A percentile compares a stretch with the other conserved stretches of the same genome.
Evolutionary conservation across 2,113 vertebrate species (phyloP).

Genomic region (Cavia aperea): DNA sequence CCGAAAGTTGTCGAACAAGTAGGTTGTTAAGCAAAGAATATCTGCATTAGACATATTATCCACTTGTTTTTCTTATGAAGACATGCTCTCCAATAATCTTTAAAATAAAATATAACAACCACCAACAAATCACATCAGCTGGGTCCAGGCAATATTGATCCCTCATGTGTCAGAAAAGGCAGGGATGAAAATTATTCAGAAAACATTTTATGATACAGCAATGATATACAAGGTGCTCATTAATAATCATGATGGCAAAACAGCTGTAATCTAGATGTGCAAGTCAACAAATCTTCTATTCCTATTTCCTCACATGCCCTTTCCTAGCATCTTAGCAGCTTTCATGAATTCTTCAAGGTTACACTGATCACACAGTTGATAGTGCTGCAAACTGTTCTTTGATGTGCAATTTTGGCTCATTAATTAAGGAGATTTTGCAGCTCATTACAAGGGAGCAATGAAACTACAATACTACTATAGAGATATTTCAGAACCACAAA

Average conservation of each 20-base stretch:
- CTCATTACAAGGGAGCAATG: not conserved
- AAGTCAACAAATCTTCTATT: not conserved
- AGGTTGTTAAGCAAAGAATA: not conserved
- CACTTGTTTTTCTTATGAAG: not conserved
- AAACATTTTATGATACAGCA: not conserved
- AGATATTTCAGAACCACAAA: not conserved
- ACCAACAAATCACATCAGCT: not conserved
- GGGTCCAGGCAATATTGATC: not conserved
- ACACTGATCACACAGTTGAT: not conserved
- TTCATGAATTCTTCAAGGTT: not conserved
- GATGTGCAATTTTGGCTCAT: not conserved
- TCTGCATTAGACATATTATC: not conserved
- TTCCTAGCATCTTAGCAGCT: not conserved
- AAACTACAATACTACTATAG: not conserved
- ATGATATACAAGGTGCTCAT: not conserved
- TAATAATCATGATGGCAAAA: not conserved
- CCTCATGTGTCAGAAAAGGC: not conserved
- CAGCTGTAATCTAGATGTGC: not conserved
- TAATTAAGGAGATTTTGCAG: not conserved
- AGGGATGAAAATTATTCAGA: not conserved
- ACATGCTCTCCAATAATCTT: not conserved
- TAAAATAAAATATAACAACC: not conserved
- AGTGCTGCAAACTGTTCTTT: not conserved
- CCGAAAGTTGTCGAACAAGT: not conserved
- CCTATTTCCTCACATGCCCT: not conserved